Evolutionary conservation across 2,113 vertebrate species (phyloP).

Genomic region (Charadrius vociferus): DNA sequence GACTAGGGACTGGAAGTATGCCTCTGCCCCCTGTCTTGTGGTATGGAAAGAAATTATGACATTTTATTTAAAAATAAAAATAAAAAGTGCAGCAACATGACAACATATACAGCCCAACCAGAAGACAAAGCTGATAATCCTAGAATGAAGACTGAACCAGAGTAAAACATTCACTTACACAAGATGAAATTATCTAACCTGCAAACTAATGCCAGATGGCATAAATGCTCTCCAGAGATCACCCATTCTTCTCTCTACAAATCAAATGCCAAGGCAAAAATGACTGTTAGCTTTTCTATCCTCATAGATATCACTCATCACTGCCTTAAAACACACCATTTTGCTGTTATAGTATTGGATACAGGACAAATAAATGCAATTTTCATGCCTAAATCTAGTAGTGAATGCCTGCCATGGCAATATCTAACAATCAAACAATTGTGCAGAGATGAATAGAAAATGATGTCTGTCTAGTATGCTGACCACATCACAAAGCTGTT

Average conservation of each 20-base stretch:
- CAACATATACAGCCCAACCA: not conserved
- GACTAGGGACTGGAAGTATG: not conserved
- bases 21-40: not conserved
- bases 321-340: not conserved
- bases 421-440: not conserved
- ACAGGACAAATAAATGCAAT: not conserved
- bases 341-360: not conserved
- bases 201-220: not conserved
- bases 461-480: not conserved
- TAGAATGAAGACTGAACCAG: not conserved
- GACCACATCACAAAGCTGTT: not conserved
- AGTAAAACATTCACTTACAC: not conserved
- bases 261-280: not conserved
- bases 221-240: not conserved
- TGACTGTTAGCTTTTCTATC: not conserved
- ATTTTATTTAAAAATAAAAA: not conserved
- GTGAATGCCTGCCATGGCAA: not conserved
- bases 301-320: not conserved
- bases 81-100: not conserved
- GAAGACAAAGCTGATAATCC: not conserved
- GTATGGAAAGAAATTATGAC: not conserved
- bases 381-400: not conserved
- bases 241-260: not conserved
- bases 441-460: not conserved
- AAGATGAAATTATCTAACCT: not conserved